Base-by-base conservation (phyloP, 2,113 vertebrate genomes). In the Colius striatus region DNA sequence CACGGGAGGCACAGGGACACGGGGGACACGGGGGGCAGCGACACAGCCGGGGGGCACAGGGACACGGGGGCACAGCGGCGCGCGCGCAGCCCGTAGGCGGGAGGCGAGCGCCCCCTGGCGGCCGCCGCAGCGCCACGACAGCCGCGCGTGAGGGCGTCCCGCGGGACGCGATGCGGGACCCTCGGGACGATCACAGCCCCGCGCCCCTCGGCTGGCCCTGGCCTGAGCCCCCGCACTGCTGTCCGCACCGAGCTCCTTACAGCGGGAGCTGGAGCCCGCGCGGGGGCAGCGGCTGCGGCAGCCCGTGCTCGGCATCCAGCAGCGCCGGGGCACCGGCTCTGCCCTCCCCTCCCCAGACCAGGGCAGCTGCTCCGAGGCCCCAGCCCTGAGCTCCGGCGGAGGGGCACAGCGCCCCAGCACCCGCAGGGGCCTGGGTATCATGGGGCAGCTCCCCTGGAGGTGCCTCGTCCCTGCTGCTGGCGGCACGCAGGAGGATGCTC, bases 381-480 rank as follows among this genome's bases (percentile, higher is more conserved):
- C 79, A 9, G n/a, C 9, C 25, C n/a, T 2, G 30, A 41, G 32
- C 34, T 36, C 38, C 5, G 11, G 8, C 34, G 21, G 16, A 6
- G 14, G 11, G 0, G 23, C 18, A 5, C 6, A 5, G n/a, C 27
- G 23, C 38, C 55, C 16, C 65, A 11, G 18, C 5, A 26, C 9
- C n/a, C 16, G 0, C 51, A 2, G 30, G 32, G 16, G 8, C 11
- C 29, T 5, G 19, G 0, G 38, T 41, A 12, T 41, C 38, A 12
- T 12, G 38, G 38, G 38, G 38, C 38, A 41, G 38, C 38, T 41
- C 9, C 34, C 5, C 19, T 6, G 4, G 21, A 27, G 45, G 29
- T 15, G 25, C 10, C 29, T 6, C 34, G n/a, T 10, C 47, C 25
- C 32, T 5, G 1, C 7, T 1, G 13, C 0, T 2, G 13, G n/a